phyloP scores from a whole-genome alignment of 2,888 invertebrate genomes.

The Tribolium freemani region DNA sequence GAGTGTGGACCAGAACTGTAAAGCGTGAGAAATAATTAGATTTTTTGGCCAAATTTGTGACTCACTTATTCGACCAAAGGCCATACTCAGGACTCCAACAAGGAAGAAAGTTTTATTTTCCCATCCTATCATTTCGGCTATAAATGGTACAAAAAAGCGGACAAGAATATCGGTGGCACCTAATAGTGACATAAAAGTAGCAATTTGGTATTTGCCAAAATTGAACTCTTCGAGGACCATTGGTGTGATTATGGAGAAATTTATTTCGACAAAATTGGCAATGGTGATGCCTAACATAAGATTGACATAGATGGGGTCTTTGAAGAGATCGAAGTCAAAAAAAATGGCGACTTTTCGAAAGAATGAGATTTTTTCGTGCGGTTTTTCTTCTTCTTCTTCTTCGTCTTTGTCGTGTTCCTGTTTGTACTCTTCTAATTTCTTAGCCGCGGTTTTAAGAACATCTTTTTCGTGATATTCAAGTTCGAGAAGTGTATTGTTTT shows the following conservation, averaged over 20 bases:
- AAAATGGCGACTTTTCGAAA: constrained; percentile 75
- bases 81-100: constrained; percentile 78
- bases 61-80: constrained; percentile 76
- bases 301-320: constrained; percentile 79
- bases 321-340: constrained; percentile 79
- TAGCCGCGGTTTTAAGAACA: constrained; percentile 72
- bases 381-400: constrained; percentile 30
- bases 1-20: constrained; percentile 74
- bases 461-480: constrained; percentile 69
- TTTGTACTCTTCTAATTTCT: constrained; percentile 70
- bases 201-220: constrained; percentile 73
- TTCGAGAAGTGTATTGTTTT: neutral
- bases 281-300: constrained; percentile 80
- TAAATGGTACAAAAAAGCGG: constrained; percentile 77
- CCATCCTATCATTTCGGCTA: constrained; percentile 79
- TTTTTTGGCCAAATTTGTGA: constrained; percentile 20
- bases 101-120: constrained; percentile 80
- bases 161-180: constrained; percentile 77
- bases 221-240: constrained; percentile 80
- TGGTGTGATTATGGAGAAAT: constrained; percentile 81
- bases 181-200: constrained; percentile 78
- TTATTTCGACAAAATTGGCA: constrained; percentile 80
- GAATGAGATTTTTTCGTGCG: constrained; percentile 64
- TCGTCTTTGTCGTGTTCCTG: constrained; percentile 45
- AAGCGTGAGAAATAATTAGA: neutral